Conservation (phyloP, 2,113 vertebrate genomes). For the Nesoenas mayeri region DNA sequence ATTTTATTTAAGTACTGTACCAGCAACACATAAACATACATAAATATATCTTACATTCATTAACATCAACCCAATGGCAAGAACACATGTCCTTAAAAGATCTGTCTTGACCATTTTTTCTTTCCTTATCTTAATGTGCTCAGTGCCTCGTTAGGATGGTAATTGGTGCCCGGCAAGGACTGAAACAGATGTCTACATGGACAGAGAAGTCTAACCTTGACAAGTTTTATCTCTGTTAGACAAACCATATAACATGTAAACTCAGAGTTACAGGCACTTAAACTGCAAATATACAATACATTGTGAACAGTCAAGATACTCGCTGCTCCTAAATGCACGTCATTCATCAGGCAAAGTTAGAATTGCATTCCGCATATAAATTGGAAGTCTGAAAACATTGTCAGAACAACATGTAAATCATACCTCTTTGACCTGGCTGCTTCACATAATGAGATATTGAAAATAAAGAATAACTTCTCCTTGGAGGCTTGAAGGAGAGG, state of each 20-base stretch:
- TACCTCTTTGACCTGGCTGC: not conserved
- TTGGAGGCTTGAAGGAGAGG: not conserved
- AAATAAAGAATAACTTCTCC: not conserved
- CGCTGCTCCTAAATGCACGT: not conserved
- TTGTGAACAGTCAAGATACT: not conserved
- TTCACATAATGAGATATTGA: not conserved
- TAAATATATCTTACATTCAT: not conserved
- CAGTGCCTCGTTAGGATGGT: not conserved
- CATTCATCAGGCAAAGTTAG: not conserved
- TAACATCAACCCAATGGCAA: not conserved
- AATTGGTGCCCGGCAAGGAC: not conserved
- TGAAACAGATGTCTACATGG: not conserved
- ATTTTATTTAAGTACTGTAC: not conserved
- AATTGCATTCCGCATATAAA: not conserved
- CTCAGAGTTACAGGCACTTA: not conserved
- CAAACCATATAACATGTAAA: not conserved
- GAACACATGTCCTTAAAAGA: not conserved
- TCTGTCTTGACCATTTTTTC: not conserved
- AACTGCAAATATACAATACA: not conserved
- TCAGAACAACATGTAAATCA: not conserved
- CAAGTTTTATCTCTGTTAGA: not conserved
- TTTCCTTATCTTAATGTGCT: not conserved
- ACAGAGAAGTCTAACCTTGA: not conserved
- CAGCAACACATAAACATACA: not conserved
- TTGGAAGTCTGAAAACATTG: not conserved